A percentile compares a stretch with the other conserved stretches of the same genome.
phyloP scores from a whole-genome alignment of 53 echinoderm and acorn worm genomes.

The Henricia sp. region DNA sequence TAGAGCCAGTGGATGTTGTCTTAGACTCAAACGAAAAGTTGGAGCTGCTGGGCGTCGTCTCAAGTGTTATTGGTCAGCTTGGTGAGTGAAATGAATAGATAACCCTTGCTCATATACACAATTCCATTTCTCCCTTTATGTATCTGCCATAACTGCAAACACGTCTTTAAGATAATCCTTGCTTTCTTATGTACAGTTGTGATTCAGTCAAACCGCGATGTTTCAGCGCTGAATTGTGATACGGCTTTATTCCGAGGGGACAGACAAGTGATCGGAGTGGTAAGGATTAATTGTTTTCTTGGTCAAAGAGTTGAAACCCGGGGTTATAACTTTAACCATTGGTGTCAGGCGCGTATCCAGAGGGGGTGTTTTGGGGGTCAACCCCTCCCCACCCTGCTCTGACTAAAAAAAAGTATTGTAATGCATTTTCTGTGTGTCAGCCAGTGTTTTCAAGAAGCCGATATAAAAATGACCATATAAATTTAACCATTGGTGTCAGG shows the following conservation, averaged over 20 bases:
- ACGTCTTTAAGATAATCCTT: not conserved
- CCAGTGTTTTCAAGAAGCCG: no score
- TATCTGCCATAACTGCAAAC: not conserved
- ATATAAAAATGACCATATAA: no score
- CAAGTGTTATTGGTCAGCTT: conserved; percentile 91
- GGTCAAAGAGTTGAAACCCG: no score
- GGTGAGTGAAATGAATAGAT: conserved; percentile 50
- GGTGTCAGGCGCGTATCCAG: no score
- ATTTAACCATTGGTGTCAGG: no score
- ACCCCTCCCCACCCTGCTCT: no score
- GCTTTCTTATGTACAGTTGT: conserved; percentile 63
- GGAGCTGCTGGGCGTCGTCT: conserved; percentile 65
- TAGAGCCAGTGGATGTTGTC: conserved; percentile 65
- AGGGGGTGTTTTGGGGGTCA: no score
- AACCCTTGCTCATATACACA: not conserved
- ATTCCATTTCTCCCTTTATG: not conserved
- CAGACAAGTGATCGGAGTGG: conserved; percentile 84
- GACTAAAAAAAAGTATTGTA: no score
- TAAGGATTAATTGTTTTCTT: conserved; percentile 67
- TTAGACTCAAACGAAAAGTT: conserved; percentile 66
- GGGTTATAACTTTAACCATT: no score
- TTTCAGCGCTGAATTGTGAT: conserved; percentile 81
- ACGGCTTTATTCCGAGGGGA: conserved; percentile 84
- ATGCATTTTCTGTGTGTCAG: no score
- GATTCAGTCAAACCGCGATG: conserved; percentile 64